phyloP scores from a whole-genome alignment of 2,888 invertebrate genomes.

The Fabriciana adippe region DNA sequence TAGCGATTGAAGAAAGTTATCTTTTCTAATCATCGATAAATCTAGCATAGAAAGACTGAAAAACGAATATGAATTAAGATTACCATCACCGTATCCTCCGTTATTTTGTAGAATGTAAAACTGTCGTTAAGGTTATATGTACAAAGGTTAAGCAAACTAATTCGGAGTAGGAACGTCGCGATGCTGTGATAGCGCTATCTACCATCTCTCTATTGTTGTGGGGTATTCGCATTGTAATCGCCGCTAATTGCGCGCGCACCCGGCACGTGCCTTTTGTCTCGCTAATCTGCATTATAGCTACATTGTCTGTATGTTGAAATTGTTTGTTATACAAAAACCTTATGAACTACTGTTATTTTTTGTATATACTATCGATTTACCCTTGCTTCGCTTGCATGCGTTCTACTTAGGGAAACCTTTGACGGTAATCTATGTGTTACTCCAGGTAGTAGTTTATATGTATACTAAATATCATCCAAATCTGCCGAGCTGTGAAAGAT shows the following conservation, averaged over 20 bases:
- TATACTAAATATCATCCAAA: no score
- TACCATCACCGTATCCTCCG: neutral
- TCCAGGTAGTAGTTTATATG: no score
- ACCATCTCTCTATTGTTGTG: conserved; percentile 62
- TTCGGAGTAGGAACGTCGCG: conserved; percentile 51
- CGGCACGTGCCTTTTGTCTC: conserved; percentile 50
- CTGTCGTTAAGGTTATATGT: conserved; percentile 36
- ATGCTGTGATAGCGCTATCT: conserved; percentile 69
- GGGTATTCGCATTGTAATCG: conserved; percentile 45
- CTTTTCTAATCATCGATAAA: no score
- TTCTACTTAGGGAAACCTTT: no score
- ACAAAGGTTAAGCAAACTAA: conserved; percentile 42
- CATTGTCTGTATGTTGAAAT: conserved; percentile 25
- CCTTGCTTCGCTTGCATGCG: no score
- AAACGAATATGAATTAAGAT: no score
- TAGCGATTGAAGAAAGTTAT: no score
- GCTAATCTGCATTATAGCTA: conserved; percentile 40
- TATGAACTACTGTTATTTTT: no score
- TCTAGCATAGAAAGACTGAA: no score
- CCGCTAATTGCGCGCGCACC: conserved; percentile 49
- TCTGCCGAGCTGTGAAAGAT: no score
- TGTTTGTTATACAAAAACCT: conserved; percentile 4
- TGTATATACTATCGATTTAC: no score
- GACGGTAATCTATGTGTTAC: no score
- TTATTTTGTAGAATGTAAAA: conserved; percentile 17